Conservation (phyloP, 2,797 vertebrate species). For the Halcyon leucocephala region DNA sequence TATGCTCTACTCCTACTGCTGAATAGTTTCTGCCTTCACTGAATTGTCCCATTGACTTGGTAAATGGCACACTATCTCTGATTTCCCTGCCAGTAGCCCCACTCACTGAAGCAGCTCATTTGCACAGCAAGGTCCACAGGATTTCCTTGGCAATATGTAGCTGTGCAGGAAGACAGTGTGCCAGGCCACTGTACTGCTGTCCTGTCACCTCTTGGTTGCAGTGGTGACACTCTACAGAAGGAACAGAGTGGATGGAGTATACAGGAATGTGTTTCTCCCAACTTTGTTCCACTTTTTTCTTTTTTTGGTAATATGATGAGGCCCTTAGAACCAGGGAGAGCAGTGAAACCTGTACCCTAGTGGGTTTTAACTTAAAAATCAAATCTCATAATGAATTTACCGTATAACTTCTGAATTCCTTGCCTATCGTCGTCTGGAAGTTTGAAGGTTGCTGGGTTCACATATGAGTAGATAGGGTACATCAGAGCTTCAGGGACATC, state of each 20-base stretch:
- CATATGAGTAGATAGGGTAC: conserved; percentile 73
- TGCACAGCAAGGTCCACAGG: neutral
- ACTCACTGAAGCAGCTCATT: neutral
- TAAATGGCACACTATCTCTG: neutral
- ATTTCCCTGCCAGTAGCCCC: neutral
- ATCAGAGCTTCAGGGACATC: conserved; percentile 70
- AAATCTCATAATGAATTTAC: conserved; percentile 38
- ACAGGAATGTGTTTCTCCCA: neutral
- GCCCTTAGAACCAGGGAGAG: neutral
- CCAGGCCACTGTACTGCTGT: neutral
- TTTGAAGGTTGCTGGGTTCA: conserved; percentile 13
- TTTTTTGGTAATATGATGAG: neutral
- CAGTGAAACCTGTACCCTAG: neutral
- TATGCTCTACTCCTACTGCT: neutral
- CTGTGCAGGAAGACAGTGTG: neutral
- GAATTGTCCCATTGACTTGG: neutral
- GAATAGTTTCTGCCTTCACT: neutral
- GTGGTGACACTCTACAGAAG: neutral
- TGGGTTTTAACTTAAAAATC: neutral
- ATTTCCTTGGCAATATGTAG: neutral
- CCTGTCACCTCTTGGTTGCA: neutral
- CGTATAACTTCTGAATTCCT: conserved; percentile 79
- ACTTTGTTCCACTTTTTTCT: neutral
- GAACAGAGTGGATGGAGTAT: neutral
- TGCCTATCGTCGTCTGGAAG: conserved; percentile 67